These are phyloP conservation scores for Berghia stephanieae DNA, from an alignment of 1,140 invertebrate species.

Conservation along the genomic window DNA sequence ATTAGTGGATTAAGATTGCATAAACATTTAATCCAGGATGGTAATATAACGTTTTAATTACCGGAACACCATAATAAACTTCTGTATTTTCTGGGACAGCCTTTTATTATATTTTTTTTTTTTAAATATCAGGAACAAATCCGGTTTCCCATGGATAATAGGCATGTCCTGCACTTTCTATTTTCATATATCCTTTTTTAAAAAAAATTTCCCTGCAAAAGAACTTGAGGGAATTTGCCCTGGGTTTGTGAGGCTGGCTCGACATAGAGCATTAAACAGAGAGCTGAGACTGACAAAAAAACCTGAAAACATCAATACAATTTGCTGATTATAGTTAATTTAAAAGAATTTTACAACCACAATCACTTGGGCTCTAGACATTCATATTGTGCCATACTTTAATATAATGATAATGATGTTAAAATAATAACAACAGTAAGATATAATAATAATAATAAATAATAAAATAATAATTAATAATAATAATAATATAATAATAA, in stretches of 20 bases:
- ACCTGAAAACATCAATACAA: constrained; percentile 41
- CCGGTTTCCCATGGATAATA: neutral
- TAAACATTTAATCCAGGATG: constrained; percentile 9
- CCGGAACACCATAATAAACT: neutral
- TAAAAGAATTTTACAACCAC: neutral
- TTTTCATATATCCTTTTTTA: neutral
- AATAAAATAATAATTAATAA: neutral
- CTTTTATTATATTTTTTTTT: neutral
- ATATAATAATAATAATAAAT: too few relatives aligned
- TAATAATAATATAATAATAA: neutral
- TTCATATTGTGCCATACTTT: too few relatives aligned
- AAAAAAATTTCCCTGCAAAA: constrained; percentile 18
- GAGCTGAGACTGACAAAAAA: constrained; percentile 37
- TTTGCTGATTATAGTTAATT: constrained; percentile 8
- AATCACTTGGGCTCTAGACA: too few relatives aligned
- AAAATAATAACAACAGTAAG: constrained; percentile 6
- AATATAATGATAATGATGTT: too few relatives aligned
- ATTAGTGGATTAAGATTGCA: neutral
- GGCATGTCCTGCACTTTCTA: neutral
- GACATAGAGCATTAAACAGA: constrained; percentile 49
- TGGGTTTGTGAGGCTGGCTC: constrained; percentile 50
- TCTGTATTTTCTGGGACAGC: neutral
- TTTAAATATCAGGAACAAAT: neutral
- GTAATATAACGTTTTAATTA: neutral
- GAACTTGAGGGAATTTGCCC: constrained; percentile 46